phyloP scores from a whole-genome alignment of 64 coral and sea anemone species.

The Catalaphyllia jardinei region DNA sequence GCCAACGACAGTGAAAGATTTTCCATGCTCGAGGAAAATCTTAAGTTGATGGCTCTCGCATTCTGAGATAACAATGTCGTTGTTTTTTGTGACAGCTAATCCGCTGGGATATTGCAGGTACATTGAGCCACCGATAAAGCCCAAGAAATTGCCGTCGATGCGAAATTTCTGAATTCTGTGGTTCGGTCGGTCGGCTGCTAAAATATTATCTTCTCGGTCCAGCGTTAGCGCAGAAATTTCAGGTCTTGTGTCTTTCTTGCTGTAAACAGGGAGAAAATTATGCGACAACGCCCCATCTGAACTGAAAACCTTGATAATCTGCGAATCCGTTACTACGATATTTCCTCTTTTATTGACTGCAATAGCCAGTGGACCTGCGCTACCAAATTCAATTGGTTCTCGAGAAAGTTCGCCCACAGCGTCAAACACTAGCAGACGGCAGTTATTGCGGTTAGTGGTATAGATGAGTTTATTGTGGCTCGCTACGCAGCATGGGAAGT shows the following conservation, averaged over 20 bases:
- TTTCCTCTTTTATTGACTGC: conserved; percentile 74
- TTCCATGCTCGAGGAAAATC: conserved; percentile 59
- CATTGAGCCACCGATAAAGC: conserved; percentile 81
- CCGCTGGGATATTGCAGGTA: conserved; percentile 77
- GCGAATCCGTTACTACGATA: conserved; percentile 68
- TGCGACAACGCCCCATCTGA: conserved; percentile 79
- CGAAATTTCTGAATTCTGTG: conserved; percentile 88
- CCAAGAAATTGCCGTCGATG: conserved; percentile 84
- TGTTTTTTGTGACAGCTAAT: conserved; percentile 66
- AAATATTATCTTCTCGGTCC: conserved; percentile 69
- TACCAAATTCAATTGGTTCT: conserved; percentile 64
- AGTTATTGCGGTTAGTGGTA: conserved; percentile 71
- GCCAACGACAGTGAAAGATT: conserved; percentile 61
- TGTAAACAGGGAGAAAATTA: conserved; percentile 86
- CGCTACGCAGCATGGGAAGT: conserved; percentile 72
- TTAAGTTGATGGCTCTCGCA: conserved; percentile 72
- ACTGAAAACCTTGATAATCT: conserved; percentile 90
- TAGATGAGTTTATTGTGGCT: conserved; percentile 40
- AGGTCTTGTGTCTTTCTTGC: conserved; percentile 72
- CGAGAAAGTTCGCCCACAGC: conserved; percentile 39
- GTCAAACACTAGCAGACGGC: conserved; percentile 66
- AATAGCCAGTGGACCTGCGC: conserved; percentile 60
- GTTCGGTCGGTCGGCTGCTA: conserved; percentile 70
- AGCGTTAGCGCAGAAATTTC: conserved; percentile 76
- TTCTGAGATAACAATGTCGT: conserved; percentile 82